These are phyloP conservation scores for Cotesia vestalis DNA, from an alignment of 1,140 invertebrate species.

Conservation along the genomic window DNA sequence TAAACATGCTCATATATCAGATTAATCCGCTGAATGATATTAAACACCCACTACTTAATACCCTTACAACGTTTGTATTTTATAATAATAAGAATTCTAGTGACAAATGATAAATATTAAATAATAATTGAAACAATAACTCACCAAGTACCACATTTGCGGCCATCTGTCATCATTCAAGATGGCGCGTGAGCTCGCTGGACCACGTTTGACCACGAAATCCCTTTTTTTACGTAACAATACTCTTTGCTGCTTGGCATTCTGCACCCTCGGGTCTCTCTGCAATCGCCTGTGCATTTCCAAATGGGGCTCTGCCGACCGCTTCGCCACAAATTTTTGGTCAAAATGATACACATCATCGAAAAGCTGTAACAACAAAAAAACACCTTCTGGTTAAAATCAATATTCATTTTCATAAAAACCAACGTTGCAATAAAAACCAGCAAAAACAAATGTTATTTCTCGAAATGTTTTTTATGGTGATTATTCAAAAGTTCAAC, in stretches of 20 bases:
- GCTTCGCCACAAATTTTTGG: constrained; percentile 76
- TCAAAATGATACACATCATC: constrained; percentile 84
- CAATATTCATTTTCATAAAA: neutral
- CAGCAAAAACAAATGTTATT: too few species aligned
- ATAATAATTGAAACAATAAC: constrained; percentile 52
- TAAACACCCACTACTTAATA: too few species aligned
- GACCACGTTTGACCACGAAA: constrained; percentile 62
- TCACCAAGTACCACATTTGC: constrained; percentile 92
- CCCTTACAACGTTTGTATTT: too few species aligned
- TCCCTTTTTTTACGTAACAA: constrained; percentile 78
- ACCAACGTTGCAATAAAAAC: too few species aligned
- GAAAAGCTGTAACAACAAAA: constrained; percentile 75
- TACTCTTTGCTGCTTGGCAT: constrained; percentile 76
- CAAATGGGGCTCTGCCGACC: constrained; percentile 74
- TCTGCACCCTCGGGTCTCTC: constrained; percentile 75
- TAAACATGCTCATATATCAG: too few species aligned
- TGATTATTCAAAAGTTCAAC: neutral
- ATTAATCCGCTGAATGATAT: too few species aligned
- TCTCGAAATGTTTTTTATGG: neutral
- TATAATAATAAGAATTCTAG: too few species aligned
- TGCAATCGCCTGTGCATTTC: constrained; percentile 74
- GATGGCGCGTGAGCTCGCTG: constrained; percentile 58
- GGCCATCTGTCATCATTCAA: constrained; percentile 87
- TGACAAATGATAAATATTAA: too few species aligned
- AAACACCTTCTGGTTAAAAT: neutral